These are phyloP conservation scores for Popillia japonica DNA, from an alignment of 1,140 invertebrate genomes.

Conservation along the genomic window DNA sequence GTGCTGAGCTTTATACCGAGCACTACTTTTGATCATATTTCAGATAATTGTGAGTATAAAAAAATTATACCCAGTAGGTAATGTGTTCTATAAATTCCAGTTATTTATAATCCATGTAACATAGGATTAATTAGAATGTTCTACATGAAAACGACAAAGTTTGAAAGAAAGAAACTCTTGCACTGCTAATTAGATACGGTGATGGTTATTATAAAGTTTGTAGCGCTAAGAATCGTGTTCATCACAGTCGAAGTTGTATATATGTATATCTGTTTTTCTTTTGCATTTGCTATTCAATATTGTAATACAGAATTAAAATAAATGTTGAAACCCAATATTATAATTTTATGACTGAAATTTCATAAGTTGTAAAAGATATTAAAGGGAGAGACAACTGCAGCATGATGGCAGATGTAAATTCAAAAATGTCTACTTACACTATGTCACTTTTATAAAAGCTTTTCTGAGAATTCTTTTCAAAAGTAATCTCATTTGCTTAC, in stretches of 20 bases:
- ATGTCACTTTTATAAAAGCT: too few species aligned
- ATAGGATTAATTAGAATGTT: too few species aligned
- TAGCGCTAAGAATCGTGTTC: neutral
- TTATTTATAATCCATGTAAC: too few species aligned
- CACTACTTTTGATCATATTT: too few species aligned
- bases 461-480: too few species aligned
- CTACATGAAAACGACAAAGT: neutral
- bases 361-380: neutral
- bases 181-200: neutral
- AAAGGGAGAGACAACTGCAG: neutral
- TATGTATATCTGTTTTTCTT: neutral
- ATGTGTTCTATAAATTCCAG: too few species aligned
- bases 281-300: neutral
- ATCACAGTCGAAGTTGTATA: neutral
- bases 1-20: too few species aligned
- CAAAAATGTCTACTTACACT: too few species aligned
- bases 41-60: too few species aligned
- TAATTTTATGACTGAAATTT: constrained; percentile 1
- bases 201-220: constrained; percentile 8
- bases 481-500: too few species aligned
- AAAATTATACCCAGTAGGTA: too few species aligned
- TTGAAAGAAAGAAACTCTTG: neutral
- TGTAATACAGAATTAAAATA: neutral
- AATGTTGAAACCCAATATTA: neutral
- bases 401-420: too few species aligned